phyloP scores from a whole-genome alignment of 92 coral and sea anemone genomes.

The Epizoanthus ramosus region DNA sequence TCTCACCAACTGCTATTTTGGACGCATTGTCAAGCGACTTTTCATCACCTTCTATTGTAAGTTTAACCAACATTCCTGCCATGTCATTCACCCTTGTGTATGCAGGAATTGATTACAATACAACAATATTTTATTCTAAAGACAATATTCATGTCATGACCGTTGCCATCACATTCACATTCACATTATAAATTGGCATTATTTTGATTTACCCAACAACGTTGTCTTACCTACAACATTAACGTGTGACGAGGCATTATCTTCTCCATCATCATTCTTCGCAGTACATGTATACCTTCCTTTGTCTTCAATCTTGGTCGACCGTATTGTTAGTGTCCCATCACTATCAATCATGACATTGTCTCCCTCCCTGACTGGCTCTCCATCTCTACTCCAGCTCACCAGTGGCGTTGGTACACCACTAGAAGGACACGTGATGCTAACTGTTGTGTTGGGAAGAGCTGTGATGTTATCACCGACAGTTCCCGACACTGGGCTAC shows the following conservation, averaged over 20 bases:
- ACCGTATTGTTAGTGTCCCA: conserved; percentile 25
- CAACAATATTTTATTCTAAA: no score
- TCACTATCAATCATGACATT: conserved; percentile 4
- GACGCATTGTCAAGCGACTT: no score
- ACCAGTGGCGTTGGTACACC: conserved; percentile 19
- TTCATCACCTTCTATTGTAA: no score
- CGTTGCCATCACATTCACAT: no score
- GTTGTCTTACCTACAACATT: conserved; percentile 27
- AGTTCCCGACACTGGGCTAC: conserved; percentile 25
- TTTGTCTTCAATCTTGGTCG: conserved; percentile 20
- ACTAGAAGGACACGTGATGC: conserved; percentile 24
- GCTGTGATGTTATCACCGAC: conserved; percentile 35
- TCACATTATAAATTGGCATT: no score
- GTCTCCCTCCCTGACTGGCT: conserved; percentile 1
- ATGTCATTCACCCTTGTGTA: no score
- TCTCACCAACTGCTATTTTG: no score
- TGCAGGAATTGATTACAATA: no score
- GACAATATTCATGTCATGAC: no score
- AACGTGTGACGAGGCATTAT: conserved; percentile 22
- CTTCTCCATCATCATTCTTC: conserved; percentile 11
- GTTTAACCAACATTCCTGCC: no score
- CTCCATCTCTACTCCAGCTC: conserved; percentile 17
- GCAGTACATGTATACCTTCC: conserved; percentile 23
- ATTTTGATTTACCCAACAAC: not conserved
- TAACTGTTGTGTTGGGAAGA: conserved; percentile 29